Conservation (phyloP, 2,113 vertebrate genomes). For the Cebus imitator region DNA sequence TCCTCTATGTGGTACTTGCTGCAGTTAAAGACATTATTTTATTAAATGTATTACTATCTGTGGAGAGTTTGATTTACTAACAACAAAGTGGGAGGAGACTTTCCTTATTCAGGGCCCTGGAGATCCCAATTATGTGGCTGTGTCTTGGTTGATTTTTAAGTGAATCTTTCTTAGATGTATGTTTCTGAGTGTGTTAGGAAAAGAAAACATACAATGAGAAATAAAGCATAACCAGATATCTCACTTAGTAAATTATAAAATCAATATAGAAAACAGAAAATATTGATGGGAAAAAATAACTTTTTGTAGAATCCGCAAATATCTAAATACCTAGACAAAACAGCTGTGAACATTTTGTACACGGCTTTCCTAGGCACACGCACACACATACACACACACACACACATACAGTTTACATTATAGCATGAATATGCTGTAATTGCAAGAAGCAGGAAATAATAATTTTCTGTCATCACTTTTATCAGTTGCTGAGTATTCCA, state of each 20-base stretch:
- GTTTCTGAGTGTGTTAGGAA: not conserved
- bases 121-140: not conserved
- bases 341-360: not conserved
- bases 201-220: not conserved
- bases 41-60: not conserved
- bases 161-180: not conserved
- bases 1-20: not conserved
- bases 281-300: not conserved
- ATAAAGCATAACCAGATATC: not conserved
- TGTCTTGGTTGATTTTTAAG: not conserved
- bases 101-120: not conserved
- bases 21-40: not conserved
- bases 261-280: not conserved
- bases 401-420: not conserved
- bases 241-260: not conserved
- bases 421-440: fast-evolving
- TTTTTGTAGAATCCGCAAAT: not conserved
- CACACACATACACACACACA: no score
- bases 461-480: not conserved
- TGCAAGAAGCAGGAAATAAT: not conserved
- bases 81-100: not conserved
- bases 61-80: not conserved
- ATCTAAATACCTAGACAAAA: not conserved
- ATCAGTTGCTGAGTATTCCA: not conserved
- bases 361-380: not conserved